Percentiles rank a stretch among this genome's conserved stretches.
These are phyloP conservation scores for Telenomus remus DNA, from an alignment of 1,140 invertebrate species.

Conservation along the genomic window DNA sequence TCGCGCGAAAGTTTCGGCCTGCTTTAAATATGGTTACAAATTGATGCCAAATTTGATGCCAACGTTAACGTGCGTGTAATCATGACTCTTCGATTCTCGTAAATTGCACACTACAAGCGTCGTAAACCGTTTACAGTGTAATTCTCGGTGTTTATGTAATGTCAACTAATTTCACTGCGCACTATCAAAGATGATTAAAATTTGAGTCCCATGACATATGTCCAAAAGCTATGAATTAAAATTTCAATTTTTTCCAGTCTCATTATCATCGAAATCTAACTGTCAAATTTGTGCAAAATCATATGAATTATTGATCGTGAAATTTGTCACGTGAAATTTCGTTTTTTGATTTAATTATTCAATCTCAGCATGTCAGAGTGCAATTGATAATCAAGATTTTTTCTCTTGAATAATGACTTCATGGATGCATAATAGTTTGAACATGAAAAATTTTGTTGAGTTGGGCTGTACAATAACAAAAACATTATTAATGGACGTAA, in stretches of 20 bases:
- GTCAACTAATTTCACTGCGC: constrained; percentile 12
- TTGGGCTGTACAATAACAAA: neutral
- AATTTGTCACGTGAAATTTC: too few species aligned
- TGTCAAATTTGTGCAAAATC: too few species aligned
- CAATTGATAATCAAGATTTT: neutral
- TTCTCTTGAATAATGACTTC: too few species aligned
- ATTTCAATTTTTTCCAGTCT: too few species aligned
- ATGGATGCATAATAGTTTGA: neutral
- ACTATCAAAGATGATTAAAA: constrained; percentile 13
- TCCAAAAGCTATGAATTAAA: too few species aligned
- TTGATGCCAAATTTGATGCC: too few species aligned
- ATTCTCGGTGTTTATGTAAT: constrained; percentile 18
- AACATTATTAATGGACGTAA: neutral
- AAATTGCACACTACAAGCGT: constrained; percentile 6
- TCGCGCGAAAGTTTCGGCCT: too few species aligned
- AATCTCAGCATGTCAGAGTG: too few species aligned
- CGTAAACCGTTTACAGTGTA: constrained; percentile 10
- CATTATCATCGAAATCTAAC: too few species aligned
- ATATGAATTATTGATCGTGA: too few species aligned
- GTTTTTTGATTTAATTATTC: too few species aligned
- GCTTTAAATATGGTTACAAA: too few species aligned
- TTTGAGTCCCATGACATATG: neutral
- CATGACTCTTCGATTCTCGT: neutral
- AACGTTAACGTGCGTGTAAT: constrained; percentile 3
- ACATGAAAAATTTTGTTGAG: constrained; percentile 3